A percentile compares a stretch with the other conserved stretches of the same genome.
Evolutionary conservation across 1,140 invertebrate genomes (phyloP).

Genomic region (Phymastichus coffea): DNA sequence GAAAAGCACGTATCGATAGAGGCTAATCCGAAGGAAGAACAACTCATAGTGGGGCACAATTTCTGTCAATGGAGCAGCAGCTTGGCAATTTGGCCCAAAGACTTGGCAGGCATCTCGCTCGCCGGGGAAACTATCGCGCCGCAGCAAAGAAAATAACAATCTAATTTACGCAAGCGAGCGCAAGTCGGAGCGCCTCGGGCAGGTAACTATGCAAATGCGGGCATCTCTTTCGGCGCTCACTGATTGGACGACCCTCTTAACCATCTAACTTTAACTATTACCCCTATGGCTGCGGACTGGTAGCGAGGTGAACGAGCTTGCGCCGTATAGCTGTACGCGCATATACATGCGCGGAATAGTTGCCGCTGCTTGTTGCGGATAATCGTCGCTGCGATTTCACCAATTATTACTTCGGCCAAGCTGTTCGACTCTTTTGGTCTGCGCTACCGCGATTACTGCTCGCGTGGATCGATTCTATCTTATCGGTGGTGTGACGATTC

Average conservation of each 20-base stretch:
- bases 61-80: not conserved
- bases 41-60: too few relatives aligned
- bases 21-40: too few relatives aligned
- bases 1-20: too few relatives aligned
- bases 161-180: conserved; percentile 9
- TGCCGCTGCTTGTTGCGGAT: not conserved
- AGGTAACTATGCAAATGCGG: conserved; percentile 25
- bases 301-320: too few relatives aligned
- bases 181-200: not conserved
- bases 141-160: conserved; percentile 22
- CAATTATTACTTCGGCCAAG: too few relatives aligned
- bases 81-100: conserved; percentile 13
- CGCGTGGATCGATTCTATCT: too few relatives aligned
- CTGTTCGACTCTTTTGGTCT: too few relatives aligned
- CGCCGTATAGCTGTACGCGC: too few relatives aligned
- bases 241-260: conserved; percentile 37
- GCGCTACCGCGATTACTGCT: too few relatives aligned
- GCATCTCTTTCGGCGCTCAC: conserved; percentile 9
- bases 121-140: conserved; percentile 3
- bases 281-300: too few relatives aligned
- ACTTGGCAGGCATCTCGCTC: conserved; percentile 10
- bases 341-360: too few relatives aligned
- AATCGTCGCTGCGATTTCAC: not conserved
- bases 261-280: conserved; percentile 41
- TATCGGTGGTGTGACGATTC: too few relatives aligned